phyloP scores from a whole-genome alignment of 2,888 invertebrate species.

The Lasioglossum marginatum region DNA sequence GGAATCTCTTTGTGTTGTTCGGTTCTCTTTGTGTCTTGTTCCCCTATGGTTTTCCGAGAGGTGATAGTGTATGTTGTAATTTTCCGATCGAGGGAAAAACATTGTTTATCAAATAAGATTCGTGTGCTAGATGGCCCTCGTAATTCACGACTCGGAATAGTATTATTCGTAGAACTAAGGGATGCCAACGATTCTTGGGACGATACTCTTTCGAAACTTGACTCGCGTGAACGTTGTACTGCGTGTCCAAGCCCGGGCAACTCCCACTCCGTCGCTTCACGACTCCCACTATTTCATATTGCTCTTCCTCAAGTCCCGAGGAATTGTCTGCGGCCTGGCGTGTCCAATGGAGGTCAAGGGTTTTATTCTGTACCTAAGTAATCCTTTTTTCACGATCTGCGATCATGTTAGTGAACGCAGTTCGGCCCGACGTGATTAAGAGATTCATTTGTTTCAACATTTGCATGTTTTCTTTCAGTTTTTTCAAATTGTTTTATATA shows the following conservation, averaged over 20 bases:
- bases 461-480: not conserved
- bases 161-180: not conserved
- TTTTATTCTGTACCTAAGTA: not conserved
- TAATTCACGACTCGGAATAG: not conserved
- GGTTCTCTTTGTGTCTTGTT: not conserved
- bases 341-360: not conserved
- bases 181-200: not conserved
- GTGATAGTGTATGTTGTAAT: not conserved
- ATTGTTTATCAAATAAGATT: not conserved
- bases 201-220: not conserved
- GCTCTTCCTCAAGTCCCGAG: too few relatives aligned
- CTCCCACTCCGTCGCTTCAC: too few relatives aligned
- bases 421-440: not conserved
- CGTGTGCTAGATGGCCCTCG: not conserved
- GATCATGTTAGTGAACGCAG: not conserved
- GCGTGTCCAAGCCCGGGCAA: too few relatives aligned
- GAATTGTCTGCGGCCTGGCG: too few relatives aligned
- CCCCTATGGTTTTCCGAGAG: not conserved
- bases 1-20: not conserved
- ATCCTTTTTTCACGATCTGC: not conserved
- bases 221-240: not conserved
- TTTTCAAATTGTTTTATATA: not conserved
- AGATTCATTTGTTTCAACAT: not conserved
- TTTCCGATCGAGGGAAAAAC: not conserved
- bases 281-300: too few relatives aligned